These are phyloP conservation scores for Therioaphis trifolii DNA, from an alignment of 2,888 invertebrate genomes.

Conservation along the genomic window DNA sequence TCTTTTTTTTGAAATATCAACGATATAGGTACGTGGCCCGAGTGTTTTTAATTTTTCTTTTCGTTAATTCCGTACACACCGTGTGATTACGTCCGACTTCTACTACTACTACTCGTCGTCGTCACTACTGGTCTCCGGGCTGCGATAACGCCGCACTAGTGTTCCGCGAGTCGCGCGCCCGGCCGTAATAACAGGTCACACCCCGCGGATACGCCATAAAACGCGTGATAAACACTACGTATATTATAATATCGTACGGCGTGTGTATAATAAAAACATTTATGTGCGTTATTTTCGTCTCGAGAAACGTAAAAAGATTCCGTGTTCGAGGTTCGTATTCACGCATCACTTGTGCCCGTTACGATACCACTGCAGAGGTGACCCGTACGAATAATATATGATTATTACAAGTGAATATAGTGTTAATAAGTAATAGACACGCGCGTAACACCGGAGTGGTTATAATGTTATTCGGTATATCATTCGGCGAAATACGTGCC, in stretches of 20 bases:
- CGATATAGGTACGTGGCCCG: neutral
- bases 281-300: neutral
- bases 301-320: neutral
- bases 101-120: too few relatives aligned
- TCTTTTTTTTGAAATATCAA: too few relatives aligned
- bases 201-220: neutral
- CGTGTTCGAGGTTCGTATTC: neutral
- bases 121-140: neutral
- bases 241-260: too few relatives aligned
- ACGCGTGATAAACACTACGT: constrained; percentile 16
- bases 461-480: too few relatives aligned
- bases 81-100: constrained; percentile 44
- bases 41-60: constrained; percentile 3
- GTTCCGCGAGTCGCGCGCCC: neutral
- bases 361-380: too few relatives aligned
- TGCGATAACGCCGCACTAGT: too few relatives aligned
- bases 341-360: too few relatives aligned
- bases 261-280: neutral
- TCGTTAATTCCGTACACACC: neutral
- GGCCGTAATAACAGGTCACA: neutral
- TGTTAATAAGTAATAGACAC: too few relatives aligned
- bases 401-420: too few relatives aligned
- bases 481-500: too few relatives aligned
- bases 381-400: too few relatives aligned
- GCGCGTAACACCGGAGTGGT: too few relatives aligned